A percentile compares a stretch with the other conserved stretches of the same genome.
phyloP scores from a whole-genome alignment of 92 coral and sea anemone genomes.

The Phenganax stokvisi region DNA sequence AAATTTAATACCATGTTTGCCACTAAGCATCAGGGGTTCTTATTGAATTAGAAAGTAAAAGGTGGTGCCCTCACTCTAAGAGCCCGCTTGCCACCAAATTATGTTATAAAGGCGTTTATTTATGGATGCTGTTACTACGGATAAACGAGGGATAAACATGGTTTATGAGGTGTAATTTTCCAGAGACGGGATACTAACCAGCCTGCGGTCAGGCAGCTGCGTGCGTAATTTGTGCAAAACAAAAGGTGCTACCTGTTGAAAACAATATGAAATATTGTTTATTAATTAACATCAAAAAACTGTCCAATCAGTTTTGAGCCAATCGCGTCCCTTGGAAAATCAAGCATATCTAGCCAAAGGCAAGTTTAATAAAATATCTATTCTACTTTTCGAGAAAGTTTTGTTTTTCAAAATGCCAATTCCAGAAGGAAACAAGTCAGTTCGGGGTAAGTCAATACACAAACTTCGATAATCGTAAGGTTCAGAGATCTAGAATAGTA shows the following conservation, averaged over 20 bases:
- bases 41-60: too few relatives aligned
- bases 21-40: too few relatives aligned
- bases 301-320: conserved; percentile 17
- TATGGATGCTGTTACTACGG: too few relatives aligned
- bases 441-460: conserved; percentile 18
- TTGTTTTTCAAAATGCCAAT: conserved; percentile 29
- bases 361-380: not conserved
- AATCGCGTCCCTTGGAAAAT: conserved; percentile 25
- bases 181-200: not conserved
- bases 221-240: not conserved
- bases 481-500: too few relatives aligned
- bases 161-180: too few relatives aligned
- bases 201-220: not conserved
- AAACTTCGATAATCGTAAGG: not conserved
- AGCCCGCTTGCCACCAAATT: too few relatives aligned
- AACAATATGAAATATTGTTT: conserved; percentile 1
- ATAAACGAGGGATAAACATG: too few relatives aligned
- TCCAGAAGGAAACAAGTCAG: conserved; percentile 37
- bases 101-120: too few relatives aligned
- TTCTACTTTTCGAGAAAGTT: not conserved
- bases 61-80: too few relatives aligned
- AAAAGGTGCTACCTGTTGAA: conserved; percentile 1
- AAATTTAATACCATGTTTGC: too few relatives aligned
- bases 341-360: not conserved
- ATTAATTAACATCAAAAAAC: not conserved